A percentile compares a stretch with the other conserved stretches of the same genome.
phyloP scores from a whole-genome alignment of 1,140 invertebrate species.

The Ceratitis capitata region DNA sequence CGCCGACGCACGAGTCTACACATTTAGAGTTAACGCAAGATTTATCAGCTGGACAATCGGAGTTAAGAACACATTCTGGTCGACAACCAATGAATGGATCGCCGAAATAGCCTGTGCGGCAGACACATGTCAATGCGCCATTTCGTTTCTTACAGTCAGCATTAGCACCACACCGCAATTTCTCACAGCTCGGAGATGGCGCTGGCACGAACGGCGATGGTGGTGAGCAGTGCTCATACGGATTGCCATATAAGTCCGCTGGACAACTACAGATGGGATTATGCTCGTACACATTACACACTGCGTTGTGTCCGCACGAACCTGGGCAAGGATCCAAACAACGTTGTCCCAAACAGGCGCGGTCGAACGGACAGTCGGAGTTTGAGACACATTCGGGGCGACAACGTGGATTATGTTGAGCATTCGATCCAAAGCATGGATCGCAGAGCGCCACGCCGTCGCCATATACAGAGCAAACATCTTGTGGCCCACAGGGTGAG shows the following conservation, averaged over 20 bases:
- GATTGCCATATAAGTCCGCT: conserved; percentile 79
- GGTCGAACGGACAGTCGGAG: conserved; percentile 81
- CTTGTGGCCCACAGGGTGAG: conserved; percentile 82
- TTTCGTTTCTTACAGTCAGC: conserved; percentile 75
- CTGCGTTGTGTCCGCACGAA: conserved; percentile 80
- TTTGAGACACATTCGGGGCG: conserved; percentile 81
- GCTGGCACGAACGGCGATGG: conserved; percentile 65
- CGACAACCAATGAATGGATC: conserved; percentile 79
- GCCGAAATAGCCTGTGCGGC: conserved; percentile 74
- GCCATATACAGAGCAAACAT: conserved; percentile 75
- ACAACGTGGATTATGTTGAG: conserved; percentile 75
- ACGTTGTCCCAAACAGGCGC: conserved; percentile 78
- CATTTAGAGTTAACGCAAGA: conserved; percentile 85
- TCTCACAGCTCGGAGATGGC: conserved; percentile 73
- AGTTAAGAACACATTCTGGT: conserved; percentile 82
- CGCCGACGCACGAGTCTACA: conserved; percentile 78
- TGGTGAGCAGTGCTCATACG: conserved; percentile 78
- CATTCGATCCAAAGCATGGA: conserved; percentile 75
- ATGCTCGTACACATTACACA: conserved; percentile 80
- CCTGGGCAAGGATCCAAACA: conserved; percentile 85
- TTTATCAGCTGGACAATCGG: conserved; percentile 75
- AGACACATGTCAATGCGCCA: conserved; percentile 72
- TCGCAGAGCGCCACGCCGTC: conserved; percentile 82
- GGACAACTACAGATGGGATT: conserved; percentile 81
- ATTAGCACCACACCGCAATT: conserved; percentile 79